These are phyloP conservation scores for Chesias legatella DNA, from an alignment of 2,888 invertebrate genomes.

Conservation along the genomic window DNA sequence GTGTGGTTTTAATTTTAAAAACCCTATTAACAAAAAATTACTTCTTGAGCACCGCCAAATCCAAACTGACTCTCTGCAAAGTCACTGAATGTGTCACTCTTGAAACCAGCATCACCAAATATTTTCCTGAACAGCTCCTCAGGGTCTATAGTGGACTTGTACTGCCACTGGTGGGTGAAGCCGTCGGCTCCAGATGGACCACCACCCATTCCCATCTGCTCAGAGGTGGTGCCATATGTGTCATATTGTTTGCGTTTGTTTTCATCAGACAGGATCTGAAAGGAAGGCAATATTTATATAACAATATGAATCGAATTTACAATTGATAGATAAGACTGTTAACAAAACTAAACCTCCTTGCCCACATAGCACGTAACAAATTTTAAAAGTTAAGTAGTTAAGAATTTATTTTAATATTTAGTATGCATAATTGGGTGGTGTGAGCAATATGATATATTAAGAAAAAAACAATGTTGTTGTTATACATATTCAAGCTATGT, in stretches of 20 bases:
- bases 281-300: too few relatives aligned
- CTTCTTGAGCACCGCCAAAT: constrained; percentile 95
- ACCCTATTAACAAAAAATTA: too few relatives aligned
- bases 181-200: constrained; percentile 81
- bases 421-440: too few relatives aligned
- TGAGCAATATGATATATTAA: too few relatives aligned
- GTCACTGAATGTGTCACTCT: constrained; percentile 85
- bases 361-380: too few relatives aligned
- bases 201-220: constrained; percentile 90
- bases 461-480: too few relatives aligned
- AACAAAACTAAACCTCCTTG: too few relatives aligned
- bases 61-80: constrained; percentile 95
- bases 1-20: too few relatives aligned
- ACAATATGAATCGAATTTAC: background rate
- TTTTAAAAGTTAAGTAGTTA: too few relatives aligned
- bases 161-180: constrained; percentile 90
- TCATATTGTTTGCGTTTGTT: constrained; percentile 96
- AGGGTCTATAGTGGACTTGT: constrained; percentile 94
- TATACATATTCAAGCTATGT: too few relatives aligned
- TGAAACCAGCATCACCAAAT: constrained; percentile 92
- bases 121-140: constrained; percentile 98
- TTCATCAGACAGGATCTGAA: constrained; percentile 92
- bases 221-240: constrained; percentile 93
- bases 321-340: constrained; percentile 3
- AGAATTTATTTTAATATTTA: too few relatives aligned